Evolutionary conservation across 2,797 vertebrate genomes (phyloP).

Genomic region (Caiman crocodilus): DNA sequence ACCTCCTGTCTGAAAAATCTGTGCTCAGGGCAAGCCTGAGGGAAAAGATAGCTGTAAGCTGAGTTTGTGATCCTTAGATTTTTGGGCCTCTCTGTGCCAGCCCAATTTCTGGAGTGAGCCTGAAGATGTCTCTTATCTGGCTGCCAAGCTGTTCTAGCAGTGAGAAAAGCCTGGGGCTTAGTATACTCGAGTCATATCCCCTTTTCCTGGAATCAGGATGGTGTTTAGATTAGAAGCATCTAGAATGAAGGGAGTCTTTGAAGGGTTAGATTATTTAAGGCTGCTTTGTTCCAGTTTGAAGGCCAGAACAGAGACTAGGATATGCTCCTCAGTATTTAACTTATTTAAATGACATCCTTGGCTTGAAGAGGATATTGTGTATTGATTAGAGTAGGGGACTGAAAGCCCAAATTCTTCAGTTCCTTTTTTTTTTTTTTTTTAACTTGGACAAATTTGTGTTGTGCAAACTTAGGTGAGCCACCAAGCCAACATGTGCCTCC

Average conservation of each 20-base stretch:
- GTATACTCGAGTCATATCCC: background rate
- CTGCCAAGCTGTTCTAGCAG: background rate
- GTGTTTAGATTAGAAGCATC: background rate
- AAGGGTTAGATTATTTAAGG: background rate
- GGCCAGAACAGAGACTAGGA: background rate
- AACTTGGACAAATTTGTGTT: background rate
- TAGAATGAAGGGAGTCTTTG: background rate
- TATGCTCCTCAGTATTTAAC: background rate
- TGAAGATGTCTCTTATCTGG: background rate
- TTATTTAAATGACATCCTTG: background rate
- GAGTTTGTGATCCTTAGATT: rapidly evolving
- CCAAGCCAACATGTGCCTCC: background rate
- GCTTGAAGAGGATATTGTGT: background rate
- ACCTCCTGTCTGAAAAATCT: rapidly evolving
- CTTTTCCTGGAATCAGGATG: background rate
- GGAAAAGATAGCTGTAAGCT: background rate
- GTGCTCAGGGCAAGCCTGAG: background rate
- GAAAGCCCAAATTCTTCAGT: background rate
- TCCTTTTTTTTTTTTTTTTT: background rate
- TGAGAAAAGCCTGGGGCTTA: background rate
- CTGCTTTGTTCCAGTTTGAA: background rate
- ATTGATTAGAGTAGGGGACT: background rate
- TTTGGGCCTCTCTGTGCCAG: background rate
- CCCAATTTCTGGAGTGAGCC: background rate
- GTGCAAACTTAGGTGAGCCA: background rate